Evolutionary conservation across 2,888 invertebrate species (phyloP), one percentile per base, ranked within the genome.

Genomic region (Hoplodrina blanda): DNA sequence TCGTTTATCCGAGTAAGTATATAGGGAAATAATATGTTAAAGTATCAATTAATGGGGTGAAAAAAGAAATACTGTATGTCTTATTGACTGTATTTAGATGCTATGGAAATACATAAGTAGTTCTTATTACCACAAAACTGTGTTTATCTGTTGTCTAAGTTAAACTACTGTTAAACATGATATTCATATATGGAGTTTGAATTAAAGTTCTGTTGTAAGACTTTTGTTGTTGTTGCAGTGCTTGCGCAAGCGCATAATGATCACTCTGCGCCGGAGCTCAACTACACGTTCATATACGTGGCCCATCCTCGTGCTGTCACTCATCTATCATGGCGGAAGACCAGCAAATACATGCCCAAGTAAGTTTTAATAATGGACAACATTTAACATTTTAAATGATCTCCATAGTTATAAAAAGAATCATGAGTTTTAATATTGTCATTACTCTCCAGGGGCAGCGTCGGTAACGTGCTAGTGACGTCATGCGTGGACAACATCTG

Each of bases 321-420:
- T 17, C 99, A 99, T 87, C 97, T 99, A 80, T 99, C 99, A 62
- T 99, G 99, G 99, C 97, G 99, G 80, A 99, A 99, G 93, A 99
- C 99, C 62, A 99, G 99, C 96, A 99, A 99, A 96, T 99, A 99
- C 89, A 99, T 99, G 99, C 99, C 99, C 63, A 99, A 99, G 98
- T 98, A 96, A 96, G 94, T 50, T 6, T 7, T 19, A 8, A 20
- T 0, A 54, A 13, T 33, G 15, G 15, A 11, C 13, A 41, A 41
- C 25, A 25, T 25, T 25, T 25, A 25, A 25, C 25, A 25, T 25
- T 25, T 25, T 25, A 25, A 2, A 25, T 25, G 25, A 25, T 25
- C 25, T 25, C 37, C 10, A 37, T 8, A 37, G 37, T 37, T 37
- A 37, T 10, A 37, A 37, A 37, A 37, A 37, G 11, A 8, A 41